Percentiles rank a stretch among this genome's conserved stretches.
These are phyloP conservation scores for Oligia latruncula DNA, from an alignment of 2,888 invertebrate species.

Conservation along the genomic window DNA sequence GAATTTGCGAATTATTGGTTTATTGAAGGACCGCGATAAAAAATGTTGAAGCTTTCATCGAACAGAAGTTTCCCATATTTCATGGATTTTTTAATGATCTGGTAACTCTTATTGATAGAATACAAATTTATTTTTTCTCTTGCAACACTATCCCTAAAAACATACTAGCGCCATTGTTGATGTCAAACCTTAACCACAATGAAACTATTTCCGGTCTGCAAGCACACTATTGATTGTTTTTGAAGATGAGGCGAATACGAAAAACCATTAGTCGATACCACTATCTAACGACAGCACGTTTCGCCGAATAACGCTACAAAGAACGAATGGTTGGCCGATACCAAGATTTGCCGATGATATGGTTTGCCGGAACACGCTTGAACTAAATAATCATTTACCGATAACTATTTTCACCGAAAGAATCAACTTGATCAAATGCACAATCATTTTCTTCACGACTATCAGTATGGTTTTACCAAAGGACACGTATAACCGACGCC, in stretches of 20 bases:
- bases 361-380: no score
- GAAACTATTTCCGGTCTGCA: slow-evolving; percentile 15
- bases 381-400: no score
- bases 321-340: no score
- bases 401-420: neutral
- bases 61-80: slow-evolving; percentile 6
- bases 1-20: neutral
- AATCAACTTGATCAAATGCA: no score
- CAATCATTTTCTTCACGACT: no score
- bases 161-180: slow-evolving; percentile 40
- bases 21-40: no score
- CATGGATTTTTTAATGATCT: slow-evolving; percentile 1
- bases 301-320: no score
- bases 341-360: no score
- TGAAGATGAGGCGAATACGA: neutral
- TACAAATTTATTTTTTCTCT: neutral
- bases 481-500: no score
- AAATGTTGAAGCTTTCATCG: neutral
- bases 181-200: neutral
- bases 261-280: no score
- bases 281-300: no score
- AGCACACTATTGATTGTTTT: neutral
- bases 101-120: slow-evolving; percentile 11
- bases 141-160: slow-evolving; percentile 32
- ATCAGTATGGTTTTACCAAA: no score